Conservation (phyloP, 2,797 vertebrate genomes). For the Parambassis ranga region DNA sequence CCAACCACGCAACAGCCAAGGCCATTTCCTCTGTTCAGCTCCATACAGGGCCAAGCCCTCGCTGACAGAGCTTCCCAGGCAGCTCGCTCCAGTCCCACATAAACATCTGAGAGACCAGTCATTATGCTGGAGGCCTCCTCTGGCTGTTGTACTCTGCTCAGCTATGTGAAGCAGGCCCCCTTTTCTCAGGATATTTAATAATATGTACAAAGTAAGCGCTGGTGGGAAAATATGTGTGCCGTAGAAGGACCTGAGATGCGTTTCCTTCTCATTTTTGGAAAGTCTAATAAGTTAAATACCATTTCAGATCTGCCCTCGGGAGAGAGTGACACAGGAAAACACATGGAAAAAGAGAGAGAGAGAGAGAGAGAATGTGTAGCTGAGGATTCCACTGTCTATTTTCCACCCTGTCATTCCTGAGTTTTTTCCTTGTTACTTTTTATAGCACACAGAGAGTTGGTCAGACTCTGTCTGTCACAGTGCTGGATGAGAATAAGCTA, state of each 20-base stretch:
- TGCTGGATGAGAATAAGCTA: constrained; percentile 17
- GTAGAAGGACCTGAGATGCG: background rate
- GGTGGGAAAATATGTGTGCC: background rate
- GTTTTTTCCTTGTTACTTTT: constrained; percentile 59
- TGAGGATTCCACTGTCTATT: constrained; percentile 56
- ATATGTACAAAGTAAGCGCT: background rate
- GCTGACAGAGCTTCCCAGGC: constrained; percentile 58
- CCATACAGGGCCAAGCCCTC: constrained; percentile 72
- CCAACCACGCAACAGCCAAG: constrained; percentile 67
- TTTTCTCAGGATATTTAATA: constrained; percentile 3
- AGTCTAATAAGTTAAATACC: no score
- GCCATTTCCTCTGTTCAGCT: constrained; percentile 74
- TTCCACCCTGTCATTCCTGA: constrained; percentile 69
- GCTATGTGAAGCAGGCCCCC: background rate
- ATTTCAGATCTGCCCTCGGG: constrained; percentile 32
- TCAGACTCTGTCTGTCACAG: constrained; percentile 43
- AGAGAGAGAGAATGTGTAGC: constrained; percentile 36
- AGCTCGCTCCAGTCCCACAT: constrained; percentile 43
- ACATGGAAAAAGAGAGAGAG: background rate
- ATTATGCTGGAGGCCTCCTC: constrained; percentile 45
- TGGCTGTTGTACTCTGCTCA: constrained; percentile 13
- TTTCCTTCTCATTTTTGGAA: background rate
- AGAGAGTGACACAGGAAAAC: constrained; percentile 30
- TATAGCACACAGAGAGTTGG: constrained; percentile 50
- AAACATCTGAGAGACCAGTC: constrained; percentile 66